Conservation (phyloP, 2,888 invertebrate species). For the Temnothorax ravouxi region DNA sequence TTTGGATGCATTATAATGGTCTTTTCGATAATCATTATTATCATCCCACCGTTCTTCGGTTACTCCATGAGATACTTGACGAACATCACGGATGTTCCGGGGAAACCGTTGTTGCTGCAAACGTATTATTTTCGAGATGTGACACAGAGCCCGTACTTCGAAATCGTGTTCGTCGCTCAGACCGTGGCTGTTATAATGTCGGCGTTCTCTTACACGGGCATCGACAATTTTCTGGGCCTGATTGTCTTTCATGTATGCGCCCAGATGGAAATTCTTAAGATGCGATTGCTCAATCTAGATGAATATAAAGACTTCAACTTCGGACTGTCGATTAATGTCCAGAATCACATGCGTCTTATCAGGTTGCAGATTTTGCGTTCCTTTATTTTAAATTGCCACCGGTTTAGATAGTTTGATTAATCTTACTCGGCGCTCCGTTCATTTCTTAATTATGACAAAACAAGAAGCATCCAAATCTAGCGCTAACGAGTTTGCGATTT, state of each 20-base stretch:
- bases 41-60: slow-evolving; percentile 23
- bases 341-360: slow-evolving; percentile 41
- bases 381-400: background rate
- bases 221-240: slow-evolving; percentile 31
- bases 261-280: slow-evolving; percentile 30
- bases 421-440: background rate
- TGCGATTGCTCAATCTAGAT: background rate
- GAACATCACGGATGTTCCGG: slow-evolving; percentile 17
- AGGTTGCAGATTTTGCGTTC: slow-evolving; percentile 18
- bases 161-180: slow-evolving; percentile 27
- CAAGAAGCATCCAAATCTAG: background rate
- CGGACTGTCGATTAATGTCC: background rate
- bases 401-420: background rate
- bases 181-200: background rate
- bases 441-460: background rate
- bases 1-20: slow-evolving; percentile 36
- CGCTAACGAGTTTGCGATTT: background rate
- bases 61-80: slow-evolving; percentile 24
- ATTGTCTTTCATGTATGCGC: slow-evolving; percentile 36
- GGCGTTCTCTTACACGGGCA: slow-evolving; percentile 31
- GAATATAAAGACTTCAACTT: background rate
- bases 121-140: slow-evolving; percentile 10
- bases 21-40: background rate
- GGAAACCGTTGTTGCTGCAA: slow-evolving; percentile 1
- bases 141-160: slow-evolving; percentile 21